Evolutionary conservation across 2,113 vertebrate genomes (phyloP), one percentile per base, ranked within the genome.

Genomic region (Siniperca chuatsi): DNA sequence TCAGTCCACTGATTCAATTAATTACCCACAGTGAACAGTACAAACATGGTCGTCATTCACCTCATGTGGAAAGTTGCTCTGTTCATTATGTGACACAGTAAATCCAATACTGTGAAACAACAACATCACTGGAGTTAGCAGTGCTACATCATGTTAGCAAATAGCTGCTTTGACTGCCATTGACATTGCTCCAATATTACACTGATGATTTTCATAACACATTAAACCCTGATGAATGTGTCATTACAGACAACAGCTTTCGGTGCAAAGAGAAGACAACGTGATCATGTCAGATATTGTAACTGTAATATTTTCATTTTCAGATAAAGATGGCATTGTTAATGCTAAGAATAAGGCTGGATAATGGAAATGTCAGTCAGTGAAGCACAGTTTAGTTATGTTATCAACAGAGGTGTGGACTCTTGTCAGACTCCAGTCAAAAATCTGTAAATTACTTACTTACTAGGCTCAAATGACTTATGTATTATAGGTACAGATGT

Each of bases 111-210:
- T 37, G 55, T 42, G 61, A 74, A 74, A 83, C 72, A 85, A 58
- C 60, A 77, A 18, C 57, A 66, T 67, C 60, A 37, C 71, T 16
- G 60, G 21, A 68, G 78, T 72, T 66, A n/a, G 61, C 67, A 33
- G 11, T 1, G 58, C 71, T 67, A 4, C 23, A 65, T 89, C 84
- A 81, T 48, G 42, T 67, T 48, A 65, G 64, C 29, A 82, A 78
- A 87, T 20, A 0, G 60, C 0, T 0, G 58, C 65, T 74, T 44
- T 75, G 84, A 86, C 81, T 74, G 33, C n/a, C 72, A 42, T 18
- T 90, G 87, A 89, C 87, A 66, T 89, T 92, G 78, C 12, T 80
- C 18, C 84, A 80, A 84, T 84, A 67, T 77, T 60, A 64, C 64
- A 62, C 72, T n/a, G 68, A 83, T 58, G 42, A 75, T 44, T 58